Evolutionary conservation across 2,888 invertebrate genomes (phyloP).

Genomic region (Colletes collaris): DNA sequence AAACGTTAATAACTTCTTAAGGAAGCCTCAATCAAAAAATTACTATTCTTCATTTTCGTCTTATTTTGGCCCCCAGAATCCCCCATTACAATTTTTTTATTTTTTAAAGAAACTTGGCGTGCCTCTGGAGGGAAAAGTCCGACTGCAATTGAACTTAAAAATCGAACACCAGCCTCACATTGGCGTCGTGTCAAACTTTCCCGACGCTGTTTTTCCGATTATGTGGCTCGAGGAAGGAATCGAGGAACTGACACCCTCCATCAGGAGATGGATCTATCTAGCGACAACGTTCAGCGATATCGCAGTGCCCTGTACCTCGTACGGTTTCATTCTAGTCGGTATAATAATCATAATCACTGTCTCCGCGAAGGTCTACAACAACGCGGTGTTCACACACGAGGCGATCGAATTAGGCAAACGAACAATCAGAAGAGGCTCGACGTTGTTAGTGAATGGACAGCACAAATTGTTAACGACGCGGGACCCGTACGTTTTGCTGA

Average conservation of each 20-base stretch:
- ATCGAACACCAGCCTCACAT: conserved; percentile 90
- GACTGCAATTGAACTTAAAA: conserved; percentile 92
- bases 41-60: no score
- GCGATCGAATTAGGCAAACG: conserved; percentile 91
- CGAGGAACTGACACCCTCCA: conserved; percentile 90
- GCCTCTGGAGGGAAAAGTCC: conserved; percentile 91
- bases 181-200: conserved; percentile 89
- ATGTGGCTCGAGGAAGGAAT: conserved; percentile 96
- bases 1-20: no score
- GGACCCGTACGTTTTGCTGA: conserved; percentile 85
- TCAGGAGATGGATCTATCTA: conserved; percentile 91
- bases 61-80: no score
- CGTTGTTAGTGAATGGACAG: conserved; percentile 85
- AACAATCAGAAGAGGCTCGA: conserved; percentile 88
- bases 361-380: conserved; percentile 90
- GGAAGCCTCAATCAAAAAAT: no score
- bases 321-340: conserved; percentile 89
- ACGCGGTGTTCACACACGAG: conserved; percentile 88
- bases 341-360: conserved; percentile 87
- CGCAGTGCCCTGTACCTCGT: conserved; percentile 88
- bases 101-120: conserved; percentile 91
- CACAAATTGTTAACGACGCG: conserved; percentile 85
- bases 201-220: conserved; percentile 92
- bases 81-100: no score
- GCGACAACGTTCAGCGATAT: conserved; percentile 91